These are phyloP conservation scores for Eriocheir sinensis DNA, from an alignment of 1,140 invertebrate genomes.

Conservation along the genomic window DNA sequence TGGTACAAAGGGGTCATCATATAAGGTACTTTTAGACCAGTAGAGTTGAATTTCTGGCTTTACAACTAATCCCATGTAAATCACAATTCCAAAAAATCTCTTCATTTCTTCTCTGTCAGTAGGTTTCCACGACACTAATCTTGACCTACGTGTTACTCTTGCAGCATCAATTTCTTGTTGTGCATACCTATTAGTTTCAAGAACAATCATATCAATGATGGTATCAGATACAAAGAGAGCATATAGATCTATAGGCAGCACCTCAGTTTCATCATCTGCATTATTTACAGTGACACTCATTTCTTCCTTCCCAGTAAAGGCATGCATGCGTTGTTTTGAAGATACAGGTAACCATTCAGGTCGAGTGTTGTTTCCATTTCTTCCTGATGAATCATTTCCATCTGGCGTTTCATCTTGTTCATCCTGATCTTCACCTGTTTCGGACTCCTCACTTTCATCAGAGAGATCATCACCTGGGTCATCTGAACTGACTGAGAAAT, in stretches of 20 bases:
- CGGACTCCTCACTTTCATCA: not conserved
- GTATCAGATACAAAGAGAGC: constrained; percentile 19
- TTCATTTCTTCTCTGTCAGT: not conserved
- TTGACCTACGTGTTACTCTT: constrained; percentile 32
- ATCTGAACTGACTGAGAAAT: not conserved
- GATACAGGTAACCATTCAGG: constrained; percentile 24
- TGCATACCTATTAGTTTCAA: constrained; percentile 39
- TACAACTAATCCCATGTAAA: not conserved
- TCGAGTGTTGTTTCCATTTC: not conserved
- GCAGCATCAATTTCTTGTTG: constrained; percentile 44
- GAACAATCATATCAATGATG: constrained; percentile 53
- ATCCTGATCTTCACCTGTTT: not conserved
- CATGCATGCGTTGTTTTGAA: not conserved
- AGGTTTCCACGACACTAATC: not conserved
- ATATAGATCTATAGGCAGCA: constrained; percentile 38
- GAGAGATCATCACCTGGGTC: not conserved
- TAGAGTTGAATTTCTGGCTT: not conserved
- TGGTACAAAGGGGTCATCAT: not conserved
- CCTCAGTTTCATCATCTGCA: not conserved
- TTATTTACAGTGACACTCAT: not conserved
- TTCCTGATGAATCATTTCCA: not conserved
- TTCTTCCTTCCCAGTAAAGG: constrained; percentile 53
- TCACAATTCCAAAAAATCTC: constrained; percentile 2
- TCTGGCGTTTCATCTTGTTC: not conserved
- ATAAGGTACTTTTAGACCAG: not conserved